Base-by-base conservation (phyloP, 2,888 invertebrate species). In the Nineta flava region DNA sequence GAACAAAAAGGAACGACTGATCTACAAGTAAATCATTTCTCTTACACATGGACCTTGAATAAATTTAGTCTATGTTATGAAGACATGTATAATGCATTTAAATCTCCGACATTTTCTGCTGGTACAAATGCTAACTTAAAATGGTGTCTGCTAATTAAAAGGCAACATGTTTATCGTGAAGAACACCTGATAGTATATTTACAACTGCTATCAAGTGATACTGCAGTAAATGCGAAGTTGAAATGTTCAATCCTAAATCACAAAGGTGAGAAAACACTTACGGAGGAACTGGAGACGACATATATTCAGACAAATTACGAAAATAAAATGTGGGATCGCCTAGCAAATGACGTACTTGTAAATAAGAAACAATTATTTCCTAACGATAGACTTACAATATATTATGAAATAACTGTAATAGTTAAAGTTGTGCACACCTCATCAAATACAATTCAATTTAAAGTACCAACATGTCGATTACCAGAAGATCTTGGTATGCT, bases 1-100 rank as follows among this genome's bases (percentile, higher is more conserved):
- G 19, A 19, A 4, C 19, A 19, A 19, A 19, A 19, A 19, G 19
- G 19, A 2, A 19, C 5, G 5, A 19, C 19, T 2, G 19, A 19
- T 5, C 96, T 97, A 69, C 97, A 97, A 83, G 97, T 99, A 72
- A 94, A 96, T 61, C 99, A 99, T 77, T 99, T 99, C 81, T 96
- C 95, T 74, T 99, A 99, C 74, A 97, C 99, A 93, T 99, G 99
- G 99, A 99, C 99, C 69, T 99, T 99, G 77, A 97, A 97, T 77
- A 99, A 99, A 81, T 99, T 99, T 76, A 96, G 96, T 77, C 99
- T 99, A 75, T 99, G 99, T 76, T 87, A 99, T 75, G 99, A 99
- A 75, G n/a, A n/a, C n/a, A 99, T 99, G 97, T 99, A 99, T 61
- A 99, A 99, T 77, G 97, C 97, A 60, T 79, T 99, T 66, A 99